Percentiles rank a stretch among this genome's conserved stretches.
Evolutionary conservation across 2,113 vertebrate genomes (phyloP).

Genomic region (Caretta caretta): DNA sequence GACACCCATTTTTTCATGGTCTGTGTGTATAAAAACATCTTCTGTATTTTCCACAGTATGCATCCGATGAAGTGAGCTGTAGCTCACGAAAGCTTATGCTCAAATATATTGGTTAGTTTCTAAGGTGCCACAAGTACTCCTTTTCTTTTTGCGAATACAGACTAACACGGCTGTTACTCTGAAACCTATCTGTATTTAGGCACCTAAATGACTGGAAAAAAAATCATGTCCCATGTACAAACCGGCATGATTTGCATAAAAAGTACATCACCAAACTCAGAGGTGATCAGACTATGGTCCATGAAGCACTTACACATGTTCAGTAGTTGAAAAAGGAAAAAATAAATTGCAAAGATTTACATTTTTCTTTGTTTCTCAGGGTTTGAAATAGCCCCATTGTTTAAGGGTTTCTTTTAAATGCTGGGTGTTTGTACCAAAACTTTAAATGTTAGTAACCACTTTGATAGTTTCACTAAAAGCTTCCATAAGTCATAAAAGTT

Average conservation of each 20-base stretch:
- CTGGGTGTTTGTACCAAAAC: background rate
- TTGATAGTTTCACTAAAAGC: background rate
- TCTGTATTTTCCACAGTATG: too few species aligned
- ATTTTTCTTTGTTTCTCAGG: background rate
- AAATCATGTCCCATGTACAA: background rate
- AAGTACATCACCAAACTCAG: background rate
- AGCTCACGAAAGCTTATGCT: too few species aligned
- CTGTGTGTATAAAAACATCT: too few species aligned
- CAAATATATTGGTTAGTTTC: too few species aligned
- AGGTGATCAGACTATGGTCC: background rate
- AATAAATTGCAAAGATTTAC: accelerated
- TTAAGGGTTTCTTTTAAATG: background rate
- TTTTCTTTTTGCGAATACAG: too few species aligned
- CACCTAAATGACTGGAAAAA: background rate
- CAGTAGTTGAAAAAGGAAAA: too few species aligned
- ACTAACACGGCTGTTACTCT: too few species aligned
- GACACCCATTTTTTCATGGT: too few species aligned
- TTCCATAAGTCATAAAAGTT: background rate
- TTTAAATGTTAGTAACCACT: background rate
- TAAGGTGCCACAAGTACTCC: too few species aligned
- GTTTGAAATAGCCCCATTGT: background rate
- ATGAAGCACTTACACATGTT: background rate
- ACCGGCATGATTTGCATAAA: background rate
- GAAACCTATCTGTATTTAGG: background rate
- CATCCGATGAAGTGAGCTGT: too few species aligned